Base-by-base conservation (phyloP, 2,888 invertebrate species). In the Cyclophora punctaria region DNA sequence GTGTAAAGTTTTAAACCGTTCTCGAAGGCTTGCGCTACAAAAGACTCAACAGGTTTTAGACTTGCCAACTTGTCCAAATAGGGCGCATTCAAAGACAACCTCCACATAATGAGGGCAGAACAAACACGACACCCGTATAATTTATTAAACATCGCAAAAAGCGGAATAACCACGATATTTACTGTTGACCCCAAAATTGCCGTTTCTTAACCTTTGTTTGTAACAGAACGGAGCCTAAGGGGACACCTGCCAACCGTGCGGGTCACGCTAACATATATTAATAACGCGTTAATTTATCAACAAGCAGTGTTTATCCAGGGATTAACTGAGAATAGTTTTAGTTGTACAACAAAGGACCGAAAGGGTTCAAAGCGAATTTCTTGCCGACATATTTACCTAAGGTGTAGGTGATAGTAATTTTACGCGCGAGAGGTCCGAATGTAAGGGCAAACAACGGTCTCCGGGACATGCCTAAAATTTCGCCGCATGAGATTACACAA, bases 351-450 rank as follows among this genome's bases (percentile, higher is more conserved):
- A 88, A 88, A 87, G 87, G 86, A 73, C 78, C 70, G 73, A 75
- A 80, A 84, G 87, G 87, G 87, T 88, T 87, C 87, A 88, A 88
- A 88, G 87, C 83, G 81, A 86, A 84, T 86, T 86, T 88, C 87
- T 87, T 87, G 86, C 78, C 84, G 82, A 86, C 87, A 88, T 88
- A 88, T 88, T 88, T 88, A 87, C 87, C 82, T 85, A 80, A 82
- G 83, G 84, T 82, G 77, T 73, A 83, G 85, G 81, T 86, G 87
- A 87, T 88, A 85, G 85, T 82, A 87, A 88, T 86, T 87, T 87
- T 86, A 84, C 85, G 84, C 83, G 80, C 76, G 79, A 78, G 71
- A 83, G 82, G 86, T 81, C 85, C 80, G 78, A 82, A 78, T 75
- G 82, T 77, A 68, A 73, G 60, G 63, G 60, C 71, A 73, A 77